phyloP scores from a whole-genome alignment of 23 tunicate species.

The Halocynthia aurantium region DNA sequence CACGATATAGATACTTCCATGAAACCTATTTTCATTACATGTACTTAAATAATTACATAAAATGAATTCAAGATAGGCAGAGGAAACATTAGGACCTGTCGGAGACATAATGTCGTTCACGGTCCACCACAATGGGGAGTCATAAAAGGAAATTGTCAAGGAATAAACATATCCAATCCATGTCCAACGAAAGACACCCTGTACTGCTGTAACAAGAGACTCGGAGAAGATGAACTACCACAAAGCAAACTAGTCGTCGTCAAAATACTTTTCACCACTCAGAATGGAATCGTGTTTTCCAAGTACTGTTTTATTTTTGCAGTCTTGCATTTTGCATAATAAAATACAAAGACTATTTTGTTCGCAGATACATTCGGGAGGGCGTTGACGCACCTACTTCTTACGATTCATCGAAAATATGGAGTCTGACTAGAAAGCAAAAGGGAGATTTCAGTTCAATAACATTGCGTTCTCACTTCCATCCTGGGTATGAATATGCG shows the following conservation, averaged over 20 bases:
- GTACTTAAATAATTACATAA: not conserved
- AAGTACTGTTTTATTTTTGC: slow-evolving; percentile 1
- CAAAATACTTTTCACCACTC: not conserved
- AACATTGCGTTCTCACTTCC: not conserved
- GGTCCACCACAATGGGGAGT: slow-evolving; percentile 27
- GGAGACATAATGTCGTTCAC: slow-evolving; percentile 8
- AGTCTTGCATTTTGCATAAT: not conserved
- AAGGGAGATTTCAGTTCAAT: slow-evolving; percentile 1
- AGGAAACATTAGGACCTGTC: slow-evolving; percentile 19
- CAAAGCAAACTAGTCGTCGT: slow-evolving; percentile 3
- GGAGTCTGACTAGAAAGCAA: not conserved
- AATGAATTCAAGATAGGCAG: slow-evolving; percentile 13
- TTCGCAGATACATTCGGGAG: not conserved
- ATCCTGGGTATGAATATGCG: not conserved
- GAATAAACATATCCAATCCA: not conserved
- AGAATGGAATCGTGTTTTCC: slow-evolving; percentile 11
- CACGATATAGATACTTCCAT: not conserved
- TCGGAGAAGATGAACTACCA: too few relatives aligned
- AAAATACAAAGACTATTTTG: not conserved
- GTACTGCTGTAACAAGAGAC: slow-evolving; percentile 8
- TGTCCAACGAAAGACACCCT: slow-evolving; percentile 12
- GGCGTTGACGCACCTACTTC: not conserved
- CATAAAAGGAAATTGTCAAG: not conserved
- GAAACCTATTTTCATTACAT: not conserved
- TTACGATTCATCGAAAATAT: not conserved